Evolutionary conservation across 1,140 invertebrate genomes (phyloP).

Genomic region (Mizuhopecten yessoensis): DNA sequence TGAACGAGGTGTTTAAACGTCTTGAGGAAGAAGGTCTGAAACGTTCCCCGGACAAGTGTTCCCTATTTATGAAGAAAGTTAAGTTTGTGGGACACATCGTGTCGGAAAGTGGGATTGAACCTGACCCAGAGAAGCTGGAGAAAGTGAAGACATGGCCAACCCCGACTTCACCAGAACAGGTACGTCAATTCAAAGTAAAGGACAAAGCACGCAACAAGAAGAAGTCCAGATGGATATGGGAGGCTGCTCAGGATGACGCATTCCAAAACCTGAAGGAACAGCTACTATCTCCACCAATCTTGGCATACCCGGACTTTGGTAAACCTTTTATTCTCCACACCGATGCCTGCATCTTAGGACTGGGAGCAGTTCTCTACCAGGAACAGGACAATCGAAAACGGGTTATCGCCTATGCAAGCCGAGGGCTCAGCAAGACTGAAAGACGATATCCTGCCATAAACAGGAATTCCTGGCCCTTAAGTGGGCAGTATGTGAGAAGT

Average conservation of each 20-base stretch:
- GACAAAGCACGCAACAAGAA: not conserved
- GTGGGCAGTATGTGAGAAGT: too few species aligned
- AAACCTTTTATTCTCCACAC: not conserved
- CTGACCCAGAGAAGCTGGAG: not conserved
- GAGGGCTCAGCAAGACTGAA: too few species aligned
- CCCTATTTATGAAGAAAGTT: too few species aligned
- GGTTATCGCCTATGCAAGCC: not conserved
- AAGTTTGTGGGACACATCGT: too few species aligned
- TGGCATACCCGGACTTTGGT: not conserved
- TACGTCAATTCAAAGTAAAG: not conserved
- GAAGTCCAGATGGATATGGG: not conserved
- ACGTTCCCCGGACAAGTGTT: too few species aligned
- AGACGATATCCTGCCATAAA: too few species aligned
- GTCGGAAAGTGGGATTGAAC: too few species aligned
- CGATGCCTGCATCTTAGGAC: not conserved
- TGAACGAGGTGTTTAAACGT: too few species aligned
- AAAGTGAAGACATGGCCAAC: not conserved
- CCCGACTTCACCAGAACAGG: not conserved
- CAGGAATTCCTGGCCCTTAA: too few species aligned
- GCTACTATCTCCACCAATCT: not conserved
- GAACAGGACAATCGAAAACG: not conserved
- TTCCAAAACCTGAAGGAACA: not conserved
- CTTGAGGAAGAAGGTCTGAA: too few species aligned
- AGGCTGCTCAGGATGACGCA: not conserved
- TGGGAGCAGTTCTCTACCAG: not conserved